These are phyloP conservation scores for Acropternis orthonyx DNA, from an alignment of 2,797 vertebrate genomes.

Conservation along the genomic window DNA sequence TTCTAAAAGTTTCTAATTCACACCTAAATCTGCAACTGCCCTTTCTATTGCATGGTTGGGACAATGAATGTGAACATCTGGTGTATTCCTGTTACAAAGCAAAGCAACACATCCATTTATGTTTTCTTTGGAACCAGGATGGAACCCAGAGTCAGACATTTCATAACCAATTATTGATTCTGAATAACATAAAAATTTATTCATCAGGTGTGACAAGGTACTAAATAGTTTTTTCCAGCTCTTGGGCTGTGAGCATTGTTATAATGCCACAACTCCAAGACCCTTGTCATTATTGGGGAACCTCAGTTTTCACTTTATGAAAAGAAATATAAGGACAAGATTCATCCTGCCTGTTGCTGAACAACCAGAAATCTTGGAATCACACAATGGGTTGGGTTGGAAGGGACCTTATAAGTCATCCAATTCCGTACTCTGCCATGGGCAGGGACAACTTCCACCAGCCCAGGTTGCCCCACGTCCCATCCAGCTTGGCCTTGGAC, in stretches of 20 bases:
- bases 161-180: neutral
- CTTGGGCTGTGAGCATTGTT: neutral
- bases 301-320: neutral
- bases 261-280: neutral
- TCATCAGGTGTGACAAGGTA: neutral
- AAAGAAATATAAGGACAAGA: neutral
- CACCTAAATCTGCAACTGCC: neutral
- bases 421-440: neutral
- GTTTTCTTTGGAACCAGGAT: neutral
- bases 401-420: neutral
- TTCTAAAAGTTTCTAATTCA: neutral
- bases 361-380: neutral
- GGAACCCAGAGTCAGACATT: neutral
- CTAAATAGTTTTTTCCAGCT: neutral
- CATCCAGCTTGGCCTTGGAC: fast-evolving
- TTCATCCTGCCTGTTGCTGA: neutral
- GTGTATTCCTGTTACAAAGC: neutral
- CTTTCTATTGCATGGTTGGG: neutral
- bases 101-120: neutral
- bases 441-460: neutral
- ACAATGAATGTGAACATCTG: neutral
- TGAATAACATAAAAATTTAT: neutral
- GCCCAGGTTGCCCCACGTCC: fast-evolving
- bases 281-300: neutral
- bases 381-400: fast-evolving